Conservation (phyloP, 2,888 invertebrate genomes). For the Synergus gifuensis region DNA sequence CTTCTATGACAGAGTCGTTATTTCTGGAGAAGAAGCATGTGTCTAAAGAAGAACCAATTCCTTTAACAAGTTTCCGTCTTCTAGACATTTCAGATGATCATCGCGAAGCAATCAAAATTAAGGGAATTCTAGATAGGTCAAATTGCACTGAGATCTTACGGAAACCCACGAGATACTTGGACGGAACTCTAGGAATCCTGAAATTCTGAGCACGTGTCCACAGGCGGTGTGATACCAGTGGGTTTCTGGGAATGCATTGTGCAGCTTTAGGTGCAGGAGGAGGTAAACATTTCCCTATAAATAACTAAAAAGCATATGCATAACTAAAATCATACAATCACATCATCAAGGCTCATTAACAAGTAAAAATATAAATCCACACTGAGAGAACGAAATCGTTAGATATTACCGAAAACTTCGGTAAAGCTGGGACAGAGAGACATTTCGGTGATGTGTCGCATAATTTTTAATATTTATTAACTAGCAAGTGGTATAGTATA, state of each 20-base stretch:
- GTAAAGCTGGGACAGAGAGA: too few relatives aligned
- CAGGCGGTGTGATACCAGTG: neutral
- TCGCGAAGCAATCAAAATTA: neutral
- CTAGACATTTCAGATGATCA: neutral
- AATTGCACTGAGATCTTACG: neutral
- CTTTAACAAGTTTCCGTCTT: neutral
- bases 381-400: too few relatives aligned
- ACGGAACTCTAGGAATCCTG: neutral
- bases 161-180: neutral
- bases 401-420: too few relatives aligned
- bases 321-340: neutral
- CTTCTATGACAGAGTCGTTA: neutral
- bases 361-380: neutral
- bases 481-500: too few relatives aligned
- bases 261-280: neutral
- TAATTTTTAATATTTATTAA: too few relatives aligned
- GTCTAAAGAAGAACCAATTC: conserved; percentile 2
- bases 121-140: neutral
- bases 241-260: neutral
- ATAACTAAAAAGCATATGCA: neutral
- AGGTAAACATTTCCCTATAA: neutral
- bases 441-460: too few relatives aligned
- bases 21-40: neutral
- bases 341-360: neutral
- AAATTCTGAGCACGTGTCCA: neutral